Conservation (phyloP, 2,113 vertebrate species). For the Myrmecophaga tridactyla region DNA sequence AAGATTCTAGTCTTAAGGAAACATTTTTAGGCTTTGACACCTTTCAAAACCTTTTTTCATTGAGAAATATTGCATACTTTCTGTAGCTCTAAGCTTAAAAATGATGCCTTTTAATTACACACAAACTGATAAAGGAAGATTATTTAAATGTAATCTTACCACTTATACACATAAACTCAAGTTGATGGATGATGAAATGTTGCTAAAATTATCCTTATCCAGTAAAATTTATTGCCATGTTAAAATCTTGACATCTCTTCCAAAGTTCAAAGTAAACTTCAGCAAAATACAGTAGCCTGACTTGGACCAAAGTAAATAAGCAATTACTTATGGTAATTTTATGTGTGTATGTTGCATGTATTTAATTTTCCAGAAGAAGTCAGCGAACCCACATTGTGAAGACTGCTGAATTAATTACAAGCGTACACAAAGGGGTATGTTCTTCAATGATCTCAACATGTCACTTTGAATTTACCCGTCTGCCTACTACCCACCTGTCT, state of each 20-base stretch:
- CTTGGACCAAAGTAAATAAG: conserved; percentile 67
- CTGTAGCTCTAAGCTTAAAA: conserved; percentile 27
- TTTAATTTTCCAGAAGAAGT: conserved; percentile 69
- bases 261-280: conserved; percentile 68
- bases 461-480: conserved; percentile 81
- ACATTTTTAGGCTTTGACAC: background rate
- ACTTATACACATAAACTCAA: conserved; percentile 57
- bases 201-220: conserved; percentile 72
- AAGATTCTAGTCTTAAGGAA: background rate
- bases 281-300: conserved; percentile 47
- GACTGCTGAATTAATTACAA: conserved; percentile 75
- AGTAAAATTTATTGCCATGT: conserved; percentile 68
- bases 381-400: conserved; percentile 63
- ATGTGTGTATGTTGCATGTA: conserved; percentile 13
- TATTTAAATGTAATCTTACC: conserved; percentile 63
- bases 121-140: conserved; percentile 60
- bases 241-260: conserved; percentile 71
- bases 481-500: conserved; percentile 81
- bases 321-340: conserved; percentile 70
- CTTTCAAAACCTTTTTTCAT: conserved; percentile 26
- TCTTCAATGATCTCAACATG: conserved; percentile 78
- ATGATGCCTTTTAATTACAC: conserved; percentile 37
- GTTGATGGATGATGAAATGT: conserved; percentile 50
- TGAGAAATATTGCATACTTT: background rate
- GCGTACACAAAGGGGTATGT: conserved; percentile 71